Evolutionary conservation across 2,797 vertebrate genomes (phyloP).

Genomic region (Danio tinwini): DNA sequence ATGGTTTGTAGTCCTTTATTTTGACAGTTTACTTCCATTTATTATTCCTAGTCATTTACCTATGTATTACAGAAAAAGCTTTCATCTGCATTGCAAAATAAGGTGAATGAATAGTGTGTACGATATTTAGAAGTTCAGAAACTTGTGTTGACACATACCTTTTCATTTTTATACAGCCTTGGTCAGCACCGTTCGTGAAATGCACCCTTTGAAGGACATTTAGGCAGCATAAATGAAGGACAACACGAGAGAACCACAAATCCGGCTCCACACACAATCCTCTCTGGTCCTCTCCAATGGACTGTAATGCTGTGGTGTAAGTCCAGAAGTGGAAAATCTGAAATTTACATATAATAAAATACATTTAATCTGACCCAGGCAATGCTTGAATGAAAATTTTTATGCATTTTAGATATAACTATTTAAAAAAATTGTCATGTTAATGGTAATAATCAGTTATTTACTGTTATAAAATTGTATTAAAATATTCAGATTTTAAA

Average conservation of each 20-base stretch:
- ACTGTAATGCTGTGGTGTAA: background rate
- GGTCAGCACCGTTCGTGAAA: conserved; percentile 77
- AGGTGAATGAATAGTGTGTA: background rate
- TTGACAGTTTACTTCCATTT: too few relatives aligned
- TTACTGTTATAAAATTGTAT: too few relatives aligned
- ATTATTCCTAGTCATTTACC: too few relatives aligned
- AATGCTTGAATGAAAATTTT: background rate
- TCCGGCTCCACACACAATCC: conserved; percentile 24
- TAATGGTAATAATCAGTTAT: too few relatives aligned
- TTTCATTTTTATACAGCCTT: conserved; percentile 85
- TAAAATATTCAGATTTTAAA: too few relatives aligned
- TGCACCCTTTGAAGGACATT: conserved; percentile 81
- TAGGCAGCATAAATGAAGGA: conserved; percentile 71
- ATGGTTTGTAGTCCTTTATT: too few relatives aligned
- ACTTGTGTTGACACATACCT: conserved; percentile 65
- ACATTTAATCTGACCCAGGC: background rate
- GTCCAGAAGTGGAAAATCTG: conserved; percentile 29
- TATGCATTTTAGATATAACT: background rate
- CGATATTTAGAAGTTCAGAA: background rate
- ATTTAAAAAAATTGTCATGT: too few relatives aligned
- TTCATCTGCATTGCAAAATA: too few relatives aligned
- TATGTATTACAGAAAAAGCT: too few relatives aligned
- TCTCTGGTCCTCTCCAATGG: conserved; percentile 26
- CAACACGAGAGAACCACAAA: conserved; percentile 63
- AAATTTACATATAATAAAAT: conserved; percentile 21